Evolutionary conservation across 2,113 vertebrate genomes (phyloP), one percentile per base, ranked within the genome.

Genomic region (Chlamydotis undulata): DNA sequence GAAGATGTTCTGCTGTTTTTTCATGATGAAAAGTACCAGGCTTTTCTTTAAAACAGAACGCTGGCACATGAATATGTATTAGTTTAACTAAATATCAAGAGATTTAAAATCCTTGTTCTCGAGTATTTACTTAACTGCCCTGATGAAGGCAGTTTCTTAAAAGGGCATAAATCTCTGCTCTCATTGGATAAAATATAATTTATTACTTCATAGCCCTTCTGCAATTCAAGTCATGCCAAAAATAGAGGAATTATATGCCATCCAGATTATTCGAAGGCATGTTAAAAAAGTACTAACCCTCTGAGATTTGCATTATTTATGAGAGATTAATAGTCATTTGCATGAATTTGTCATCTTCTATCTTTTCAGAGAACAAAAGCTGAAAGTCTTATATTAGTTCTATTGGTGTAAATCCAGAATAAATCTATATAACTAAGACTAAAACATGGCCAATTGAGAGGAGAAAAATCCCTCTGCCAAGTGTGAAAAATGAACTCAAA

Each of bases 301-400:
- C 37, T 49, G 63, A 85, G 45, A 89, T 90, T 73, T 88, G 57
- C 45, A 90, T 93, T 85, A 79, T 92, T 94, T 82, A 64, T 87
- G 74, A 83, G 78, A 65, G 18, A 79, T 76, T 76, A 94, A 45
- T 63, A 95, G 33, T 69, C 0, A 65, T 90, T 85, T 93, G 31
- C 61, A n/a, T 94, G 15, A 71, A 87, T 83, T 89, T 91, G 47
- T 93, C 26, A 71, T 83, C 23, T 84, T 81, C 43, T 84, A 2
- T 89, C 73, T 71, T 87, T 81, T 52, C 6, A 52, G 31, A 84
- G 92, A 88, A 69, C 26, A 52, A 63, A 79, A 28, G 50, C 57
- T 78, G 49, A 70, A 71, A 73, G 9, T 60, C 39, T 75, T 74
- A 2, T 10, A 7, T 70, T 77, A 19, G 17, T 63, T 78, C 41